These are phyloP conservation scores for Papilio elwesi DNA, from an alignment of 2,888 invertebrate genomes.

Conservation along the genomic window DNA sequence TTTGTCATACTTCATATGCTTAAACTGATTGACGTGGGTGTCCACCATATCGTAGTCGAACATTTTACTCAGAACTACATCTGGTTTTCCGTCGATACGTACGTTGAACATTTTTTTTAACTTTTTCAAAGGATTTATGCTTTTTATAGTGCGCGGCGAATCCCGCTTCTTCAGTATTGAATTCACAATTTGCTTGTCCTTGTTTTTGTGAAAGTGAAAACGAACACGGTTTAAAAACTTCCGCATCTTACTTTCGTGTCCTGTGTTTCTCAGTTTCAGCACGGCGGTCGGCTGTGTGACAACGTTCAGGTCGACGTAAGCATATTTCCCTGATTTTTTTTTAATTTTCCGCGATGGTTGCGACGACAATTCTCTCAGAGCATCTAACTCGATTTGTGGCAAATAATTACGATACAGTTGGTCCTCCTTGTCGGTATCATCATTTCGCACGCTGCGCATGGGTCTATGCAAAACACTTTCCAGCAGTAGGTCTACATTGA, in stretches of 20 bases:
- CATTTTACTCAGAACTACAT: slow-evolving; percentile 38
- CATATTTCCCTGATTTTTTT: slow-evolving; percentile 31
- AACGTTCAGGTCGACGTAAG: slow-evolving; percentile 35
- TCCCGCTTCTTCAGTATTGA: slow-evolving; percentile 46
- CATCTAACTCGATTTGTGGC: slow-evolving; percentile 21
- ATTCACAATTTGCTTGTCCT: slow-evolving; percentile 46
- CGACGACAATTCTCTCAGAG: not conserved
- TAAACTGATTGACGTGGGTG: slow-evolving; percentile 47
- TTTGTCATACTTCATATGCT: slow-evolving; percentile 50
- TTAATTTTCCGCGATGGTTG: slow-evolving; percentile 6
- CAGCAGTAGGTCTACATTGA: slow-evolving; percentile 11
- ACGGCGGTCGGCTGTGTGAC: slow-evolving; percentile 30
- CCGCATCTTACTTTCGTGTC: slow-evolving; percentile 49
- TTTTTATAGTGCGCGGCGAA: slow-evolving; percentile 40
- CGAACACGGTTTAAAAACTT: slow-evolving; percentile 53
- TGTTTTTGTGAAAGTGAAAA: slow-evolving; percentile 47
- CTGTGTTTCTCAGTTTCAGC: slow-evolving; percentile 40
- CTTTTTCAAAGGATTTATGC: slow-evolving; percentile 60
- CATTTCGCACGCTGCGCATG: not conserved
- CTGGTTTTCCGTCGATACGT: slow-evolving; percentile 41
- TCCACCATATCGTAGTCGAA: slow-evolving; percentile 53
- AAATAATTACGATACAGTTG: slow-evolving; percentile 30
- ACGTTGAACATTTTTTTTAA: slow-evolving; percentile 56
- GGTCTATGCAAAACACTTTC: slow-evolving; percentile 15
- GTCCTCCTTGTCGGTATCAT: slow-evolving; percentile 1